Percentiles rank a stretch among this genome's conserved stretches.
phyloP scores from a whole-genome alignment of 2,888 invertebrate species.

The Muschampia plurimacula region DNA sequence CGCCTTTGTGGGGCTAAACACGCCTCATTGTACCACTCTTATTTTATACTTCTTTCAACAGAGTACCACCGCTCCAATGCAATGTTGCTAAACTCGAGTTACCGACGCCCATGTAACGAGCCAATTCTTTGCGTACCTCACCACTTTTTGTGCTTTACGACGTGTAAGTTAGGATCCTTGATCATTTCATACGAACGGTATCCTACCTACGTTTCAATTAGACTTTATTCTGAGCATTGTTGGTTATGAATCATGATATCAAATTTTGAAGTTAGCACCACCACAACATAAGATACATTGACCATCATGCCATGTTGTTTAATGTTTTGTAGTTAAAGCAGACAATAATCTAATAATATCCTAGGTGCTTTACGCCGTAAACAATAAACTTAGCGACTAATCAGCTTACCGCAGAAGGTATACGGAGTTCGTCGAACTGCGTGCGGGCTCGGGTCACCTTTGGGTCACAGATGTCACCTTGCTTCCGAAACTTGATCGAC shows the following conservation, averaged over 20 bases:
- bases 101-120: constrained; percentile 29
- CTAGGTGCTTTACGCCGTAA: constrained; percentile 18
- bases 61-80: constrained; percentile 45
- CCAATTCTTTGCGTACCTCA: constrained; percentile 21
- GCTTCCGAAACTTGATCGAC: constrained; percentile 78
- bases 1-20: constrained; percentile 65
- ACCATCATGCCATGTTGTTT: neutral
- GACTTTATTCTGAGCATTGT: neutral
- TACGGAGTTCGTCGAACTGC: constrained; percentile 70
- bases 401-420: constrained; percentile 36
- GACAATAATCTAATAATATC: constrained; percentile 6
- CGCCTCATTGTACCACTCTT: constrained; percentile 63
- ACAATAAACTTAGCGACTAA: constrained; percentile 29
- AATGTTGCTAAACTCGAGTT: constrained; percentile 28
- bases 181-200: neutral
- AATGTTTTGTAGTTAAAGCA: neutral
- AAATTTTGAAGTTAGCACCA: neutral
- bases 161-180: constrained; percentile 18
- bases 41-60: constrained; percentile 63
- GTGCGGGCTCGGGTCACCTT: constrained; percentile 73
- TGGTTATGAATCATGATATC: neutral
- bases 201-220: neutral
- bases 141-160: constrained; percentile 20
- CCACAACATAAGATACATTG: neutral
- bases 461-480: constrained; percentile 80